Evolutionary conservation across 2,797 vertebrate genomes (phyloP).

Genomic region (Masticophis lateralis): DNA sequence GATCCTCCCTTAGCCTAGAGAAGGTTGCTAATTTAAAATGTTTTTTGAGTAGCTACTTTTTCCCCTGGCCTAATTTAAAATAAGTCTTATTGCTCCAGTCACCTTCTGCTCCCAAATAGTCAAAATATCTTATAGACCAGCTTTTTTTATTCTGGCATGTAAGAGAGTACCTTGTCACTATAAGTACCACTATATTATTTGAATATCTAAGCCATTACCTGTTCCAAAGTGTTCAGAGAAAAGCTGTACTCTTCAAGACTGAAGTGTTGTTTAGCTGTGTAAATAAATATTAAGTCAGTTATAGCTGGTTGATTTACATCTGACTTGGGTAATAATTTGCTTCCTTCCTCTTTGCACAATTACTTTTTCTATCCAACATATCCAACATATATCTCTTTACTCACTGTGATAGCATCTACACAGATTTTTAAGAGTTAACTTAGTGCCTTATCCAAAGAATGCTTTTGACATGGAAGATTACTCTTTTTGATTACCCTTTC

Average conservation of each 20-base stretch:
- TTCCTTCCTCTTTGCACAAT: background rate
- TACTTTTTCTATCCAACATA: background rate
- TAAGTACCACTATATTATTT: background rate
- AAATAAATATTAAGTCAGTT: constrained; percentile 2
- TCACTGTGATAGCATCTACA: background rate
- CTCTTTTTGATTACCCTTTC: background rate
- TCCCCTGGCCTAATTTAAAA: background rate
- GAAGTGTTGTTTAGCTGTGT: constrained; percentile 81
- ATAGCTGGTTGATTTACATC: background rate
- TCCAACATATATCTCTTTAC: too few relatives aligned
- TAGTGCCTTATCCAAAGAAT: background rate
- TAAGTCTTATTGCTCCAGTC: background rate
- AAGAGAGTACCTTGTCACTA: background rate
- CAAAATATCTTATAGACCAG: background rate
- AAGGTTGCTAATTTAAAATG: background rate
- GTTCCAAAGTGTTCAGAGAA: constrained; percentile 88
- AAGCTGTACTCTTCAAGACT: constrained; percentile 90
- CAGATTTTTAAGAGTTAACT: background rate
- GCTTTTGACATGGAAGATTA: background rate
- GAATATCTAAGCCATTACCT: constrained; percentile 68
- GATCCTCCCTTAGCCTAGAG: background rate
- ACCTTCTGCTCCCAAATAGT: background rate
- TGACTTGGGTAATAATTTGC: background rate
- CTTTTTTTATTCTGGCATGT: background rate
- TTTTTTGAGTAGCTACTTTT: background rate